phyloP scores from a whole-genome alignment of 2,888 invertebrate species.

The Tinea pellionella region DNA sequence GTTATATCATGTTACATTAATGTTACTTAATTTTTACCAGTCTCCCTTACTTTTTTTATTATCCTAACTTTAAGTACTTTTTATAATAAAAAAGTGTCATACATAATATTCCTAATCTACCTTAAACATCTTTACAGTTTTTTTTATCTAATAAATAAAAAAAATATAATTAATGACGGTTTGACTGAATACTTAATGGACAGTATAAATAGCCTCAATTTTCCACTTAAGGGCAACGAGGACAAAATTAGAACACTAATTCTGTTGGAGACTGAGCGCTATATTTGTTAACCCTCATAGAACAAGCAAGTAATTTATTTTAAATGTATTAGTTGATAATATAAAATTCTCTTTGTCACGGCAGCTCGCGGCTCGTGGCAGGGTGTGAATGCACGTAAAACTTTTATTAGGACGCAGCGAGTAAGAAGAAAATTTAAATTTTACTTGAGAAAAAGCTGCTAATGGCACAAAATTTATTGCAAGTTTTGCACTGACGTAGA shows the following conservation, averaged over 20 bases:
- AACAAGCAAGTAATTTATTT: not conserved
- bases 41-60: not conserved
- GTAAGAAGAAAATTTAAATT: conserved; percentile 18
- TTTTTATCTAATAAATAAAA: not conserved
- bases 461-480: conserved; percentile 13
- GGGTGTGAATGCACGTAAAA: conserved; percentile 30
- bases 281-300: not conserved
- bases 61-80: not conserved
- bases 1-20: not conserved
- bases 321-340: not conserved
- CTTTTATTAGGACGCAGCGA: conserved; percentile 32
- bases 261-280: not conserved
- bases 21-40: not conserved
- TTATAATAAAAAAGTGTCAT: too few relatives aligned
- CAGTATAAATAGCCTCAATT: not conserved
- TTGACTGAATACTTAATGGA: not conserved
- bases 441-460: conserved; percentile 14
- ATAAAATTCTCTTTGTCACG: not conserved
- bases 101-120: too few relatives aligned
- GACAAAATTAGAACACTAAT: not conserved
- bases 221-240: not conserved
- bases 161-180: not conserved
- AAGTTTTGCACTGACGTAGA: conserved; percentile 8
- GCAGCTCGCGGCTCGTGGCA: conserved; percentile 19
- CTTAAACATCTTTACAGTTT: too few relatives aligned